Evolutionary conservation across 2,797 vertebrate genomes (phyloP).

Genomic region (Hozukius guyotensis): DNA sequence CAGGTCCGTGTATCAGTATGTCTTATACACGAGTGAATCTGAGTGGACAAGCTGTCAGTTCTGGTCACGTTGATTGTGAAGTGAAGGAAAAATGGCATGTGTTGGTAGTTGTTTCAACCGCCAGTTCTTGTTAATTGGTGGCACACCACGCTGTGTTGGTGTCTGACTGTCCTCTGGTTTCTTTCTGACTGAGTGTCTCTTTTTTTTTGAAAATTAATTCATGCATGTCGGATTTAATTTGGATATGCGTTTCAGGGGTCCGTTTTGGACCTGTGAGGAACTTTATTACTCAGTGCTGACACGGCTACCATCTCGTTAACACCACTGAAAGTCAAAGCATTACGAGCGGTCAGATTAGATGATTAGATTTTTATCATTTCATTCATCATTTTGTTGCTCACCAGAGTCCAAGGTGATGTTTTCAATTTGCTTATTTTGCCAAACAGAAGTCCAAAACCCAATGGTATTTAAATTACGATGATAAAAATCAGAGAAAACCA

Average conservation of each 20-base stretch:
- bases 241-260: neutral
- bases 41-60: slow-evolving; percentile 16
- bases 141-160: neutral
- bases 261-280: neutral
- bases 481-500: neutral
- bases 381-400: neutral
- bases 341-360: neutral
- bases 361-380: neutral
- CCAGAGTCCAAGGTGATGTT: too few species aligned
- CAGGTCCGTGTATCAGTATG: neutral
- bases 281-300: neutral
- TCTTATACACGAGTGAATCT: neutral
- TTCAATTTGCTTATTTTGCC: neutral
- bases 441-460: neutral
- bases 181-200: neutral
- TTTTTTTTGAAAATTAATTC: neutral
- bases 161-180: neutral
- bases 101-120: neutral
- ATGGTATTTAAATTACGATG: neutral
- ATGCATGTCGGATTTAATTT: neutral
- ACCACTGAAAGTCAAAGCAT: neutral
- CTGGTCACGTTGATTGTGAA: neutral
- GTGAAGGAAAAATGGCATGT: slow-evolving; percentile 2
- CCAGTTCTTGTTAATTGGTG: neutral
- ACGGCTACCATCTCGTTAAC: neutral